Evolutionary conservation across 2,113 vertebrate species (phyloP).

Genomic region (Oxyruncus cristatus): DNA sequence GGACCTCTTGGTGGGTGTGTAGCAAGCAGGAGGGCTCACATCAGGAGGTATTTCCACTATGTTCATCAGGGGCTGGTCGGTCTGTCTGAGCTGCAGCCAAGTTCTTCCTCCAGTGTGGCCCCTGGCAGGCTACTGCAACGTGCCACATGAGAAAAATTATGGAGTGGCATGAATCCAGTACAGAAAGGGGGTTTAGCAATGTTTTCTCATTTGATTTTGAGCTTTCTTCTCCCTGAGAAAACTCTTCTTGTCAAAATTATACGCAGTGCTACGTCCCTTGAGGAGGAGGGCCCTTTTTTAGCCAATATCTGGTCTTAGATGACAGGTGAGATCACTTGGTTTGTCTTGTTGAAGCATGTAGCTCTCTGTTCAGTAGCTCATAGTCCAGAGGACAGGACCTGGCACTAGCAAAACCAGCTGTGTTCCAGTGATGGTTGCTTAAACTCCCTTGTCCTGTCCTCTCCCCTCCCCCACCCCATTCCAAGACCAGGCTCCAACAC

Average conservation of each 20-base stretch:
- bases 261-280: background rate
- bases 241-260: background rate
- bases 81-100: background rate
- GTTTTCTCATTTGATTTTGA: background rate
- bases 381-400: background rate
- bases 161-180: background rate
- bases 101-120: background rate
- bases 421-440: background rate
- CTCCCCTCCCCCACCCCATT: background rate
- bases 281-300: background rate
- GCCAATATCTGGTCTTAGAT: background rate
- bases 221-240: background rate
- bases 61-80: rapidly evolving
- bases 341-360: background rate
- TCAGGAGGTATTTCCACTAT: background rate
- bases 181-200: background rate
- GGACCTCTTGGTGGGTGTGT: background rate
- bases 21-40: background rate
- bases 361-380: background rate
- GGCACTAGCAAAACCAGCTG: background rate
- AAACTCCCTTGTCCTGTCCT: background rate
- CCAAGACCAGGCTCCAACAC: background rate
- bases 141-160: background rate
- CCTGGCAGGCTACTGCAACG: background rate
- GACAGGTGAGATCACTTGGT: background rate